Percentiles rank a stretch among this genome's conserved stretches.
Evolutionary conservation across 1,140 invertebrate species (phyloP).

Genomic region (Drosophila kohkoa): DNA sequence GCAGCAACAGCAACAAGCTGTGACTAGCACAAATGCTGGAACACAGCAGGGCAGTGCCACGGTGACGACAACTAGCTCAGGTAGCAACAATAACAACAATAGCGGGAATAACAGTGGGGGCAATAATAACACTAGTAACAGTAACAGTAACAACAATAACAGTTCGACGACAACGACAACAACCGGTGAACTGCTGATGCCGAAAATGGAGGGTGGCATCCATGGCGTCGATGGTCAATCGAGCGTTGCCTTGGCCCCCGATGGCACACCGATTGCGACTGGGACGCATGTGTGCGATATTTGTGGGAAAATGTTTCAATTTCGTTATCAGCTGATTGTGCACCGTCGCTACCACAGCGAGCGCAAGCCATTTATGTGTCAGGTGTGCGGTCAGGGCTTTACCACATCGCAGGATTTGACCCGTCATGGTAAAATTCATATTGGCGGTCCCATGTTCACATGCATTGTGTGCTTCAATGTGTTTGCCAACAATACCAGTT

Average conservation of each 20-base stretch:
- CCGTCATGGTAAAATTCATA: constrained; percentile 92
- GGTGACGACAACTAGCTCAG: constrained; percentile 50
- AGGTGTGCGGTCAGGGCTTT: constrained; percentile 93
- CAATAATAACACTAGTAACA: constrained; percentile 51
- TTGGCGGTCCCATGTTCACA: constrained; percentile 90
- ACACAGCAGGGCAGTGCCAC: constrained; percentile 42
- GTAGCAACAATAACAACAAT: constrained; percentile 50
- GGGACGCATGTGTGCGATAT: constrained; percentile 92
- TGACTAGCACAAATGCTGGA: constrained; percentile 47
- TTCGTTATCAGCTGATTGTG: constrained; percentile 93
- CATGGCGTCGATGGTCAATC: constrained; percentile 86
- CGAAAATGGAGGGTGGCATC: constrained; percentile 87
- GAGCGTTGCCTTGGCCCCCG: constrained; percentile 86
- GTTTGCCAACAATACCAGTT: constrained; percentile 89
- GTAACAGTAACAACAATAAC: constrained; percentile 39
- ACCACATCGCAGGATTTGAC: constrained; percentile 91
- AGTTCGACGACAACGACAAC: constrained; percentile 34
- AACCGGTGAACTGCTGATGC: constrained; percentile 84
- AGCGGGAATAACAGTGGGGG: constrained; percentile 43
- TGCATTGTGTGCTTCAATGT: constrained; percentile 91
- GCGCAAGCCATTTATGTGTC: constrained; percentile 93
- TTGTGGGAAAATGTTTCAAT: constrained; percentile 94
- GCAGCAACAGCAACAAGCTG: constrained; percentile 26
- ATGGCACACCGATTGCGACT: constrained; percentile 86
- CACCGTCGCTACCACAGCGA: constrained; percentile 93